These are phyloP conservation scores for Coracias cyanogaster DNA, from an alignment of 2,797 vertebrate species.

Conservation along the genomic window DNA sequence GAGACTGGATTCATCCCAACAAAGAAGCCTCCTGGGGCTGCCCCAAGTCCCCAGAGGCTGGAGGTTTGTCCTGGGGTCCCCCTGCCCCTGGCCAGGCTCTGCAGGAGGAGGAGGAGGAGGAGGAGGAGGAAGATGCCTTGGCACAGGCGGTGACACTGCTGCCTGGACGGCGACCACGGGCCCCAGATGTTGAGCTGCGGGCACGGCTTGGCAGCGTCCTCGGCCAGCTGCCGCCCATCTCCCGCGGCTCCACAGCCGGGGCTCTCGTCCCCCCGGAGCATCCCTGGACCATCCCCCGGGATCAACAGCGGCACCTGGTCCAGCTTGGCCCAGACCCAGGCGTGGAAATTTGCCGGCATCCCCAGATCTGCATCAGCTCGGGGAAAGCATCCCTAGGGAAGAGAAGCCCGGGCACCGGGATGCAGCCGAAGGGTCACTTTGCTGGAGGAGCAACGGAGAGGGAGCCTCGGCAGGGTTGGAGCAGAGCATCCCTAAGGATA, in stretches of 20 bases:
- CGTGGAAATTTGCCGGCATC: background rate
- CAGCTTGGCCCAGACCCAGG: constrained; percentile 17
- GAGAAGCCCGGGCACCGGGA: fast-evolving
- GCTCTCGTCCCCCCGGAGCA: background rate
- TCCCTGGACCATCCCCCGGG: background rate
- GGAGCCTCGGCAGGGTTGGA: fast-evolving
- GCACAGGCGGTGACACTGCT: background rate
- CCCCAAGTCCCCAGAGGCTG: background rate
- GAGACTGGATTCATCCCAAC: background rate
- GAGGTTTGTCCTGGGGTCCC: background rate
- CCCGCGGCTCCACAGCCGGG: background rate
- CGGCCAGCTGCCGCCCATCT: constrained; percentile 53
- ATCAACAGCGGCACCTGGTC: background rate
- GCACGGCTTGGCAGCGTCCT: constrained; percentile 10
- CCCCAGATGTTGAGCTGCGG: constrained; percentile 67
- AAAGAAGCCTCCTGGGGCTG: fast-evolving
- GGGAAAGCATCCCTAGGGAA: background rate
- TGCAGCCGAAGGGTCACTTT: background rate
- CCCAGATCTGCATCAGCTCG: background rate
- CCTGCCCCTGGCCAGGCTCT: background rate
- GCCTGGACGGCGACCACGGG: background rate
- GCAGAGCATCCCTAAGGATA: background rate
- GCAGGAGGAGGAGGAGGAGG: background rate
- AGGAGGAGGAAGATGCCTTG: background rate
- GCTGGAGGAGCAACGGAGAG: background rate